Conservation (phyloP, 2,888 invertebrate species). For the Oligia strigilis region DNA sequence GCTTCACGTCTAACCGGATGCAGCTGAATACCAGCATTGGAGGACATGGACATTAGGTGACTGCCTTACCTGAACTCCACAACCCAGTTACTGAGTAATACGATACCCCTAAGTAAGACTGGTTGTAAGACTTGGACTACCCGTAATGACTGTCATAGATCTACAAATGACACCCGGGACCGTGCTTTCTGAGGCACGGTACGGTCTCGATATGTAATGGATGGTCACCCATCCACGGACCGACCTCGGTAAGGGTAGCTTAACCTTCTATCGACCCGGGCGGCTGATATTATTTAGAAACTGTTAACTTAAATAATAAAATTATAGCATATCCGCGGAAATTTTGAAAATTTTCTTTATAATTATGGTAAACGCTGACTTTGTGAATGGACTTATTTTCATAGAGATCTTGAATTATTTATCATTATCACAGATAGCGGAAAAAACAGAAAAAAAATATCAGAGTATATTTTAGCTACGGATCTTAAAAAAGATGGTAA, state of each 20-base stretch:
- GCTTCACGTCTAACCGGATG: not conserved
- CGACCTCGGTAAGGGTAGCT: not conserved
- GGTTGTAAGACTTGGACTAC: not conserved
- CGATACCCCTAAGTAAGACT: not conserved
- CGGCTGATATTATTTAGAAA: not conserved
- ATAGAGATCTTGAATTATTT: not conserved
- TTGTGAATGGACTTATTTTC: not conserved
- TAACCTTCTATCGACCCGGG: not conserved
- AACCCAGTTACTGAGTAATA: not conserved
- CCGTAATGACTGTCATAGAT: not conserved
- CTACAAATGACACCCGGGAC: not conserved
- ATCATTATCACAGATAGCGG: not conserved
- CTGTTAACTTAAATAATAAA: not conserved
- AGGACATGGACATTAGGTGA: not conserved
- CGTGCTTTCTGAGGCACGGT: not conserved
- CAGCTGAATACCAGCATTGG: not conserved
- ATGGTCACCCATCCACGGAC: not conserved
- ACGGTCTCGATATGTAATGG: not conserved
- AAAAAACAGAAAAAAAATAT: not conserved
- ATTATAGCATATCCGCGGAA: not conserved
- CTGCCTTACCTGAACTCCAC: not conserved
- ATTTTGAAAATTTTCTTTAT: not conserved
- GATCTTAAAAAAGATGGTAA: not conserved
- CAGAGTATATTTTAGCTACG: not conserved
- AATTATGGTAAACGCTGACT: not conserved